Evolutionary conservation across 30 jellyfish, hydroid and myxozoan genomes (phyloP), one percentile per base, ranked within the genome.

Genomic region (Pseudorhiza aurosa): DNA sequence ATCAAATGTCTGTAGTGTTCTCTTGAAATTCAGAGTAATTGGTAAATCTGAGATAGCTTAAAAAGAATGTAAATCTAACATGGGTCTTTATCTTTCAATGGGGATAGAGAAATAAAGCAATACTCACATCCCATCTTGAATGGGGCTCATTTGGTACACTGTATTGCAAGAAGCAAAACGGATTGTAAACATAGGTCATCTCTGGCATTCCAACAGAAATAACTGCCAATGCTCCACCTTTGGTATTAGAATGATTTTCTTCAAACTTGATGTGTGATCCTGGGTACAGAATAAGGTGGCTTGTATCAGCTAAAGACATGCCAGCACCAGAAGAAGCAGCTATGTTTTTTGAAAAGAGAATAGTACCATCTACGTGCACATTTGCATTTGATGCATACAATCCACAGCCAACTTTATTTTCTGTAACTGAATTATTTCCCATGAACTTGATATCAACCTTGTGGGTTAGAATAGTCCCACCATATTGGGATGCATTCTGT

Each of bases 201-300:
- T 80, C 88, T 33, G 98, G 96, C 75, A 91, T 60, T 37, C 98
- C 98, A 45, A 85, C 32, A 2, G 95, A 43, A 21, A 27, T 45
- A 2, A 91, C 91, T 17, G 78, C 87, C 69, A 91, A 28, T 4
- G 96, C 98, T 1, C 98, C 98, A n/a, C 98, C 98, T 25, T 64
- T 64, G 24, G 51, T 55, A 21, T 32, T 78, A 8, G 98, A 85
- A 69, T 46, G 63, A 47, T 91, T 91, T 7, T 65, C 96, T 14
- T 31, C 57, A 57, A 83, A 91, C 18, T 40, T 31, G 40, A 91
- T 47, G 26, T 72, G 79, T 8, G 91, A 50, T 1, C 85, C 85
- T 1, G 95, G 83, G 58, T 68, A 36, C 63, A 91, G 42, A 29
- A 67, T 46, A 31, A 91, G 62, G 51, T 72, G 81, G 71, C 98